A percentile compares a stretch with the other conserved stretches of the same genome.
These are phyloP conservation scores for Salmo trutta DNA, from an alignment of 2,797 vertebrate genomes.

Conservation along the genomic window DNA sequence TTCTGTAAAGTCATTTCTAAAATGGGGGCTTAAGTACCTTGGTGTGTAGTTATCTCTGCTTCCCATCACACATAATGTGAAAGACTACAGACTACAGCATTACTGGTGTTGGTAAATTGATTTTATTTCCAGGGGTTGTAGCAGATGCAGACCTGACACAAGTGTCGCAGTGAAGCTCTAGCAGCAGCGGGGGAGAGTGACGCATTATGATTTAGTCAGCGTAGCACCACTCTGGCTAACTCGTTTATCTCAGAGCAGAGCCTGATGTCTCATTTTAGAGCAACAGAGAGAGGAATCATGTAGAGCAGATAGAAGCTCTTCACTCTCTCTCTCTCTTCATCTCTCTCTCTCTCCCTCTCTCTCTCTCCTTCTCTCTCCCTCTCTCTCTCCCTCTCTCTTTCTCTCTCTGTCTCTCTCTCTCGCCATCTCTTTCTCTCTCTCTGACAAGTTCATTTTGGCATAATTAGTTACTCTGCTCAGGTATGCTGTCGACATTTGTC, in stretches of 20 bases:
- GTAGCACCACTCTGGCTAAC: conserved; percentile 36
- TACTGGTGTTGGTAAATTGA: neutral
- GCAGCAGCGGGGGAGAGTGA: conserved; percentile 4
- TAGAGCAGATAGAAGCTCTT: neutral
- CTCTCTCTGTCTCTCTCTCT: conserved; percentile 15
- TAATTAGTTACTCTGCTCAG: conserved; percentile 69
- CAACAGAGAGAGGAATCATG: conserved; percentile 21
- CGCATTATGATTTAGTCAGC: conserved; percentile 58
- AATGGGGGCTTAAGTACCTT: neutral
- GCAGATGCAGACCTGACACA: neutral
- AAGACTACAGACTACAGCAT: neutral
- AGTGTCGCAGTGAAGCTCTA: conserved; percentile 1
- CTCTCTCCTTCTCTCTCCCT: too few relatives aligned
- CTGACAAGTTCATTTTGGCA: conserved; percentile 69
- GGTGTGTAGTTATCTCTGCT: neutral
- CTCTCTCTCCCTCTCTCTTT: too few relatives aligned
- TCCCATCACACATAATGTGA: neutral
- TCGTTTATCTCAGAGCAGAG: conserved; percentile 52
- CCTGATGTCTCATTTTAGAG: conserved; percentile 36
- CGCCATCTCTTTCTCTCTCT: conserved; percentile 10
- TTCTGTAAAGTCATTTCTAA: neutral
- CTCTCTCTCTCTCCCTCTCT: neutral
- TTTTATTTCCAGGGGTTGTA: neutral
- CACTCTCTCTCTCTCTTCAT: neutral
- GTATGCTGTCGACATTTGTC: conserved; percentile 65